phyloP scores from a whole-genome alignment of 2,797 vertebrate species.

The Myotis findleyi region DNA sequence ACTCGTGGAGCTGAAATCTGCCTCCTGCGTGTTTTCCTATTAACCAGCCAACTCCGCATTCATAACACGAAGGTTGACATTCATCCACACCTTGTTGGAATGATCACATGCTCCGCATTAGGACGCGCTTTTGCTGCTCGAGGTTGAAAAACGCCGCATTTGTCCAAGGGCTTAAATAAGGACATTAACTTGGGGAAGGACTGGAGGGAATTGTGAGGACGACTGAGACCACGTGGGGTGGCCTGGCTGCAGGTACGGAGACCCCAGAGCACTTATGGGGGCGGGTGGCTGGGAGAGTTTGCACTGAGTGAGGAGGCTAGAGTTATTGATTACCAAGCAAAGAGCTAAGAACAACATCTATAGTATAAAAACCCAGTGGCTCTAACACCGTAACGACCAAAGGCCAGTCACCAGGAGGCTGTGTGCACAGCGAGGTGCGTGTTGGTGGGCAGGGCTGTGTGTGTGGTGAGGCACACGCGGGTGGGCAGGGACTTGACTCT shows the following conservation, averaged over 20 bases:
- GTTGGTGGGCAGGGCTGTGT: no score
- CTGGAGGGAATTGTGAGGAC: not conserved
- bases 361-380: no score
- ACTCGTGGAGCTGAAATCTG: not conserved
- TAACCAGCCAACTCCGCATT: not conserved
- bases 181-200: not conserved
- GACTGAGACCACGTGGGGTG: rapidly evolving
- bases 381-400: no score
- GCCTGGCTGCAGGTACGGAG: no score
- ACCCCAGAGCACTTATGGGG: no score
- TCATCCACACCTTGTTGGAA: not conserved
- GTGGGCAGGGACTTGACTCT: no score
- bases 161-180: not conserved
- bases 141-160: rapidly evolving
- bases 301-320: not conserved
- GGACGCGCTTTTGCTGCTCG: not conserved
- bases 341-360: not conserved
- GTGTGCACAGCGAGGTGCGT: no score
- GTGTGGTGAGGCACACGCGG: no score
- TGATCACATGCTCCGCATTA: not conserved
- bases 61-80: not conserved
- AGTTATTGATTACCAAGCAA: not conserved
- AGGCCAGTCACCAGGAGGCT: no score
- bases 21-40: not conserved
- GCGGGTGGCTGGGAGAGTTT: rapidly evolving